These are phyloP conservation scores for Timandra comae DNA, from an alignment of 2,888 invertebrate genomes.

Conservation along the genomic window DNA sequence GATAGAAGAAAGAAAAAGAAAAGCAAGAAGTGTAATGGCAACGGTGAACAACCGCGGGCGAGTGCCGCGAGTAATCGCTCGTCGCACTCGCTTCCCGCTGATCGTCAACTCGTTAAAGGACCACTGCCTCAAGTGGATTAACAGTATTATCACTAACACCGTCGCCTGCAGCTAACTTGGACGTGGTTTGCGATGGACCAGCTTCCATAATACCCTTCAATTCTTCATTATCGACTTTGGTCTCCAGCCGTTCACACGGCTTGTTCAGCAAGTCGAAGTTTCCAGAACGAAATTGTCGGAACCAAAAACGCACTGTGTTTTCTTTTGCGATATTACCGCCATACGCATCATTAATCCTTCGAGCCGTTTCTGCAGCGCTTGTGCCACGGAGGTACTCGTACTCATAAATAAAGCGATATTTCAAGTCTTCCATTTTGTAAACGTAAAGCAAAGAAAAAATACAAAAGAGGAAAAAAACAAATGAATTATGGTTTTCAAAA, in stretches of 20 bases:
- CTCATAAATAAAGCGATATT: constrained; percentile 9
- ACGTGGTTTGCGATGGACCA: constrained; percentile 20
- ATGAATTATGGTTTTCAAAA: neutral
- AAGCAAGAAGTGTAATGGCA: too few species aligned
- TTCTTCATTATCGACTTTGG: constrained; percentile 8
- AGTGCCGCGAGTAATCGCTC: too few species aligned
- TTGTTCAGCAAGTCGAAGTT: constrained; percentile 15
- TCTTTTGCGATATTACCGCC: constrained; percentile 12
- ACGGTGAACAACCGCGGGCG: too few species aligned
- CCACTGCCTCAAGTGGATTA: constrained; percentile 19
- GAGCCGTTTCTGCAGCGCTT: constrained; percentile 20
- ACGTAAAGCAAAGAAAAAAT: constrained; percentile 6
- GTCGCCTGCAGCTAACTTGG: constrained; percentile 20
- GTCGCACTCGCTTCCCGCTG: too few species aligned
- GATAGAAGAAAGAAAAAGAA: too few species aligned
- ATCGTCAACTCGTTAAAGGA: too few species aligned
- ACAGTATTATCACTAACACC: constrained; percentile 19
- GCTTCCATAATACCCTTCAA: constrained; percentile 18
- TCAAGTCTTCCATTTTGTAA: constrained; percentile 7
- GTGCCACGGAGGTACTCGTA: constrained; percentile 17
- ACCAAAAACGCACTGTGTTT: constrained; percentile 18
- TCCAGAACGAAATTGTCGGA: constrained; percentile 18
- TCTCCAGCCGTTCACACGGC: constrained; percentile 9
- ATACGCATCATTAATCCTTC: constrained; percentile 20
- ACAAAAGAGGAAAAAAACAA: neutral